These are phyloP conservation scores for Andrena praecox DNA, from an alignment of 2,888 invertebrate genomes.

Conservation along the genomic window DNA sequence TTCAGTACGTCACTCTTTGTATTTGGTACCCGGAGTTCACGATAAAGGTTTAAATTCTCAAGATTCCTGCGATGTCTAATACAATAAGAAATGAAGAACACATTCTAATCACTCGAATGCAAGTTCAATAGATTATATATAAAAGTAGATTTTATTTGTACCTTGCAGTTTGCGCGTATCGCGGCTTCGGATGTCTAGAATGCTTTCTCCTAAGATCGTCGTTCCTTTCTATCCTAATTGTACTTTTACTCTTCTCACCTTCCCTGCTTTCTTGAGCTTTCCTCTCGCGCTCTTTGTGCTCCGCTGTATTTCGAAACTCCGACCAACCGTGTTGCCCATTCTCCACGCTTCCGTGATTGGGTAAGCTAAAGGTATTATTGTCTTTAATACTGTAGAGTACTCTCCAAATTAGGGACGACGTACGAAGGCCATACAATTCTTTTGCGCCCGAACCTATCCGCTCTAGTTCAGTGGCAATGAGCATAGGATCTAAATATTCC, in stretches of 20 bases:
- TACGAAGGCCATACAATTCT: constrained; percentile 87
- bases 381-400: constrained; percentile 86
- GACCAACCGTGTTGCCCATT: constrained; percentile 67
- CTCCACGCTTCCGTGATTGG: constrained; percentile 73
- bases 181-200: constrained; percentile 74
- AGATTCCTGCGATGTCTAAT: constrained; percentile 79
- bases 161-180: constrained; percentile 73
- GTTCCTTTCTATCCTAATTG: constrained; percentile 66
- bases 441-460: constrained; percentile 83
- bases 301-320: constrained; percentile 72
- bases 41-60: constrained; percentile 79
- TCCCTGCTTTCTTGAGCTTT: constrained; percentile 69
- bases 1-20: constrained; percentile 80
- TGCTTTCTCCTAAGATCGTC: constrained; percentile 70
- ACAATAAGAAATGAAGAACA: constrained; percentile 74
- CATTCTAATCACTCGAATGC: constrained; percentile 10
- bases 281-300: constrained; percentile 74
- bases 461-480: constrained; percentile 83
- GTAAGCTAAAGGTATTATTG: constrained; percentile 81
- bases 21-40: constrained; percentile 78
- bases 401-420: constrained; percentile 88
- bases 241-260: constrained; percentile 59
- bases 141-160: constrained; percentile 18
- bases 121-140: background rate
- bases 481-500: constrained; percentile 83